Percentiles rank a stretch among this genome's conserved stretches.
Conservation (phyloP, 2,113 vertebrate species). For the Toxotes jaculatrix region DNA sequence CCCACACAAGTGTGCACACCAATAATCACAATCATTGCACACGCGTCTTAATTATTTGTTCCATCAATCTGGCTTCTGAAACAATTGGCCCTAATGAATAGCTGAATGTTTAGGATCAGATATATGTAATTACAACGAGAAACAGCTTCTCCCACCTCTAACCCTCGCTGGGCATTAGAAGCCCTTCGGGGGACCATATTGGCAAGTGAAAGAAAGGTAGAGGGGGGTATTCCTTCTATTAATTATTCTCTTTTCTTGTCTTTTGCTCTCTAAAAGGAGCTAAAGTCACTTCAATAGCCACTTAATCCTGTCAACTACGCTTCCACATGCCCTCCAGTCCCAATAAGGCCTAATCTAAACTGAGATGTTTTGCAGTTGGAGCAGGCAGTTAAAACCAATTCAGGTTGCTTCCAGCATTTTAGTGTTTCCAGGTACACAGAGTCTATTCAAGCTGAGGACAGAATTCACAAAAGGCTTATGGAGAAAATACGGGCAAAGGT, state of each 20-base stretch:
- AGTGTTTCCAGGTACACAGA: conserved; percentile 85
- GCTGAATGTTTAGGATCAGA: conserved; percentile 89
- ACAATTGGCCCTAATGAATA: conserved; percentile 91
- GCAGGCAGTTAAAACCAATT: conserved; percentile 95
- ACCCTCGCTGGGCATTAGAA: conserved; percentile 82
- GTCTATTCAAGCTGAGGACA: conserved; percentile 88
- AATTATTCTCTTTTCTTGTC: conserved; percentile 88
- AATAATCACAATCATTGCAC: conserved; percentile 85
- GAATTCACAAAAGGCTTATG: conserved; percentile 77
- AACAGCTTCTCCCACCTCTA: conserved; percentile 84
- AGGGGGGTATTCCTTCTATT: conserved; percentile 43
- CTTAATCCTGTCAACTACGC: conserved; percentile 97
- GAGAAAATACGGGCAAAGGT: conserved; percentile 80
- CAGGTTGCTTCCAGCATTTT: conserved; percentile 91
- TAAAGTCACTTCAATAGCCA: conserved; percentile 98
- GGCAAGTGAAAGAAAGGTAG: conserved; percentile 76
- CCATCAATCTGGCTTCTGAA: conserved; percentile 87
- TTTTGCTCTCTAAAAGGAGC: conserved; percentile 93
- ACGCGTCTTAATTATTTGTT: conserved; percentile 90
- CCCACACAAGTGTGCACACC: conserved; percentile 75
- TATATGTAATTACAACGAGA: conserved; percentile 91
- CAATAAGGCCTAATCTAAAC: conserved; percentile 91
- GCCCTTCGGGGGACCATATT: conserved; percentile 89
- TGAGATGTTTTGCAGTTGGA: conserved; percentile 90
- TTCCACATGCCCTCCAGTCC: conserved; percentile 94